These are phyloP conservation scores for Ceriagrion tenellum DNA, from an alignment of 2,888 invertebrate genomes.

Conservation along the genomic window DNA sequence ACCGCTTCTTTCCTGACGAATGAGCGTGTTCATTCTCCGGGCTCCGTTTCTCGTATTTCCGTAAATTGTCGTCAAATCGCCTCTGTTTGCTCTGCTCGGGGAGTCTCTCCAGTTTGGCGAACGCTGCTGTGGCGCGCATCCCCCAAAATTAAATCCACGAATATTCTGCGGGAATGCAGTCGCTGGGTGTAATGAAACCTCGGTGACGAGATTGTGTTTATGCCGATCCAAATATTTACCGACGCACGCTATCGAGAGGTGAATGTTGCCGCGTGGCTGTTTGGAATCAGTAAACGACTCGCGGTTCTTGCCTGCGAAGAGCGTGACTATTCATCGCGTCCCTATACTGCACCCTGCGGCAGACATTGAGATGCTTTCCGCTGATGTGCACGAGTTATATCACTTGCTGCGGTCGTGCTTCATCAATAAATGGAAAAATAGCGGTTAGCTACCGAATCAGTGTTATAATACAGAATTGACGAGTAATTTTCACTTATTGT, in stretches of 20 bases:
- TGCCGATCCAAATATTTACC: conserved; percentile 15
- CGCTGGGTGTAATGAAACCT: conserved; percentile 1
- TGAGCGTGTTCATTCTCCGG: not conserved
- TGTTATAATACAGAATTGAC: too few relatives aligned
- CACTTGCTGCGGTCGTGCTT: not conserved
- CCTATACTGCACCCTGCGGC: not conserved
- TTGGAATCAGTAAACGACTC: not conserved
- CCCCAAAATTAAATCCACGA: not conserved
- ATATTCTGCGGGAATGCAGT: not conserved
- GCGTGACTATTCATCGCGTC: not conserved
- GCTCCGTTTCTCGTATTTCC: not conserved
- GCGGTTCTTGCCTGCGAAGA: not conserved
- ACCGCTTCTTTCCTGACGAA: not conserved
- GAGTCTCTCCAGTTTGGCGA: not conserved
- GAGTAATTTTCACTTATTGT: too few relatives aligned
- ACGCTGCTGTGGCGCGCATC: not conserved
- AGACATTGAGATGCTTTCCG: not conserved
- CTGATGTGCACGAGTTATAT: not conserved
- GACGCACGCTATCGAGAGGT: not conserved
- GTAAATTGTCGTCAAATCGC: not conserved
- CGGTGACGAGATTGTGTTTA: conserved; percentile 33
- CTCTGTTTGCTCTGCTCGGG: not conserved
- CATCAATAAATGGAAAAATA: not conserved
- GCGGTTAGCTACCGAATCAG: too few relatives aligned
- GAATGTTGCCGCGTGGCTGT: not conserved